Evolutionary conservation across 2,797 vertebrate species (phyloP), one percentile per base, ranked within the genome.

Genomic region (Enteromius afrohamiltoni): DNA sequence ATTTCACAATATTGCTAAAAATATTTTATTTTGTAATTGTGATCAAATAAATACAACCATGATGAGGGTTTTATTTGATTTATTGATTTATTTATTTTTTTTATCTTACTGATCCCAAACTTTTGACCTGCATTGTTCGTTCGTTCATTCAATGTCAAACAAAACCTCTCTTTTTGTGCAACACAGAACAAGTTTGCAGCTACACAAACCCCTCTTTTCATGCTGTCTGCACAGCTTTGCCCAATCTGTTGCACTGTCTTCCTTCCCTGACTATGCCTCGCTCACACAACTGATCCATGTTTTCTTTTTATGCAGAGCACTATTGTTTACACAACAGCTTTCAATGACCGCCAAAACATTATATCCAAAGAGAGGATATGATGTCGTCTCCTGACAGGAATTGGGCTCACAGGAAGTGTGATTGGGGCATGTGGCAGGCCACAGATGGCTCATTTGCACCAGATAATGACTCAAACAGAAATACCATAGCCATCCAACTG

Each of bases 321-420:
- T 14, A 58, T 80, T 71, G 40, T 70, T 58, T 70, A 45, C 79
- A 47, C 19, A n/a, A 45, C 26, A 71, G 55, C 19, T 34, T 49
- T 73, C 4, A 73, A 11, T 17, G 19, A 45, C 51, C 19, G 40
- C 10, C 8, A 0, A 49, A 75, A 42, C 13, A 1, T 60, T 40
- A 26, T 37, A 62, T 34, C 70, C 64, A 84, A 21, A 74, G 40
- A 87, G 62, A 88, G 87, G 87, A 88, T 79, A 31, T 86, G 79
- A 83, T 82, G 79, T 80, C 21, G 71, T 80, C 76, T 42, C 49
- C 71, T 55, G 55, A 67, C 76, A 80, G 85, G 81, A 87, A 83
- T 51, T 34, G 40, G 5, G n/a, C 65, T 71, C 58, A 2, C 77
- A 81, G 86, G 85, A 88, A 77, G 71, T 51, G 65, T 79, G 75